A percentile compares a stretch with the other conserved stretches of the same genome.
phyloP scores from a whole-genome alignment of 2,797 vertebrate species.

The Lagorchestes hirsutus region DNA sequence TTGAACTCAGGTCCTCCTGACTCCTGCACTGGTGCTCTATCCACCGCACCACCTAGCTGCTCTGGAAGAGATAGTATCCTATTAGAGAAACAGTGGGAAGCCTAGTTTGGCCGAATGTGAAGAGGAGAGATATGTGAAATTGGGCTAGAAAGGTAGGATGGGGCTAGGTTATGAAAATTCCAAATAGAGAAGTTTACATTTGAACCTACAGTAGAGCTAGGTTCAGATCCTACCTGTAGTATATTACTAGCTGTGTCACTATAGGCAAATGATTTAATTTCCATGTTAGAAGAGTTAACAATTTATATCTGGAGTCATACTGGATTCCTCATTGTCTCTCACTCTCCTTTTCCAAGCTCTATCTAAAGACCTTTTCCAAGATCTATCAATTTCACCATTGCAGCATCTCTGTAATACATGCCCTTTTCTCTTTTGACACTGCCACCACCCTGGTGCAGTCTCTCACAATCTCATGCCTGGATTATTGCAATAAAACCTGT shows the following conservation, averaged over 20 bases:
- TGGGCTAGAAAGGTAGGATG: background rate
- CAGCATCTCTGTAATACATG: background rate
- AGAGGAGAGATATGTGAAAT: background rate
- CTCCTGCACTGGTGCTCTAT: too few relatives aligned
- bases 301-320: background rate
- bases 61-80: background rate
- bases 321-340: too few relatives aligned
- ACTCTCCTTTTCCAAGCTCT: background rate
- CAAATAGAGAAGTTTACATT: background rate
- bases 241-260: background rate
- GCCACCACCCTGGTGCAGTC: background rate
- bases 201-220: background rate
- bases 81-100: background rate
- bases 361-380: background rate
- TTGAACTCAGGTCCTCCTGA: too few relatives aligned
- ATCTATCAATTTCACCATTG: background rate
- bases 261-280: background rate
- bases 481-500: background rate
- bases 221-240: background rate
- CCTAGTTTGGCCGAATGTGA: background rate
- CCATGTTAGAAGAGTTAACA: background rate
- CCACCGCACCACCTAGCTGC: too few relatives aligned
- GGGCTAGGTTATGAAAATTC: background rate
- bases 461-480: background rate
- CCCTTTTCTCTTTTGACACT: background rate